Conservation (phyloP, 2,888 invertebrate species). For the Crepidodera aurea region DNA sequence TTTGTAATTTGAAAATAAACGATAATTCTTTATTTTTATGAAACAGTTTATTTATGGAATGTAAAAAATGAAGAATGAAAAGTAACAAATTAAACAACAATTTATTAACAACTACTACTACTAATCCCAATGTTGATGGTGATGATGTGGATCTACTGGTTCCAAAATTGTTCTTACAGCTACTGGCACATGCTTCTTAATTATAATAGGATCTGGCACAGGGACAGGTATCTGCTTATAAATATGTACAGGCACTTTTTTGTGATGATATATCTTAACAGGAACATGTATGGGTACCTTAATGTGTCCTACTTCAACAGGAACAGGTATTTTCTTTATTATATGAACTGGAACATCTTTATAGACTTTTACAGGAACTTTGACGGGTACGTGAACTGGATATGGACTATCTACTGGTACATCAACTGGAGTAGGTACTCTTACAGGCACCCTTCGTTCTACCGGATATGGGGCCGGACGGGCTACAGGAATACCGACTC, state of each 20-base stretch:
- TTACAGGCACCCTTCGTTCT: conserved; percentile 55
- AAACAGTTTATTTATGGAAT: too few relatives aligned
- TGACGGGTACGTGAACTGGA: conserved; percentile 62
- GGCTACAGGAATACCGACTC: conserved; percentile 62
- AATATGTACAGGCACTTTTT: conserved; percentile 62
- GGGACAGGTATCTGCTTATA: conserved; percentile 60
- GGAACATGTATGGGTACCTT: conserved; percentile 53
- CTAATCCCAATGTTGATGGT: conserved; percentile 21
- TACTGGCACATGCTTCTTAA: conserved; percentile 45
- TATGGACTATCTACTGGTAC: conserved; percentile 60
- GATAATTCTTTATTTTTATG: too few relatives aligned
- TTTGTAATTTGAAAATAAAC: too few relatives aligned
- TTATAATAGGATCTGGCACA: conserved; percentile 54
- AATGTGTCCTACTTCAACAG: conserved; percentile 51
- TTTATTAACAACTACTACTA: neutral
- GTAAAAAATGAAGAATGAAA: neutral
- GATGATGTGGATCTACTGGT: conserved; percentile 34
- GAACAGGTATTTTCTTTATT: conserved; percentile 41
- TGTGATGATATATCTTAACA: conserved; percentile 58
- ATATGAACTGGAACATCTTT: conserved; percentile 56
- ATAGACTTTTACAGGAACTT: conserved; percentile 61
- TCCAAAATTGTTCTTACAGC: conserved; percentile 42
- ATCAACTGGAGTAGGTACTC: conserved; percentile 53
- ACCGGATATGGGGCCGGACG: conserved; percentile 63
- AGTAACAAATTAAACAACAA: neutral